Base-by-base conservation (phyloP, 2,888 invertebrate species). In the Chelonus formosanus region DNA sequence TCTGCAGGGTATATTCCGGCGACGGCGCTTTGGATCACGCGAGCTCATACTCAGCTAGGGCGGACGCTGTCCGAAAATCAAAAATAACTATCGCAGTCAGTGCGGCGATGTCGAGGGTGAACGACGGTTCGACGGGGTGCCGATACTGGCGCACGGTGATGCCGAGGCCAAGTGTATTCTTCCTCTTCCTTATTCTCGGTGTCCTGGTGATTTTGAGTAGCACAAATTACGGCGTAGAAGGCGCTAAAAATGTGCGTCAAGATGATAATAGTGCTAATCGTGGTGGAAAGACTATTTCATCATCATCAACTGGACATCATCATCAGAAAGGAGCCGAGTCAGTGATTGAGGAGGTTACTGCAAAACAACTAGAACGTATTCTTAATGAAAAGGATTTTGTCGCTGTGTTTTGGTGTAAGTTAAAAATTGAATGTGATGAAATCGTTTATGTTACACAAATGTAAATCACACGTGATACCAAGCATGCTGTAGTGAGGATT, bases 401-500 rank as follows among this genome's bases (percentile, higher is more conserved):
- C 85, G 95, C 95, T 85, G 95, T 95, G 86, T 95, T 93, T 88
- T 96, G 95, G 94, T 96, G 95, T 96, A 92, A 95, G 95, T 94
- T 88, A 40, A 40, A 5, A 54, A 6, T 63, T 62, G 34, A 10
- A 31, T n/a, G 32, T 40, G 32, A 48, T 3, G 35, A 10, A 20
- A 8, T 47, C 45, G 32, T n/a, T 40, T 4, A n/a, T 35, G 20
- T 2, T 44, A 10, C 43, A 40, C 45, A 34, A 35, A 32, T 52
- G 6, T 58, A 47, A n/a, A 40, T 10, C 32, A 34, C 10, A 58
- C 32, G 40, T 50, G 50, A 48, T 50, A 40, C 40, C 54, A 40
- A 56, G 10, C 48, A 45, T 53, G 43, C 32, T 20, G 20, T 20
- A 36, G 35, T 45, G 35, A 34, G n/a, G 35, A 40, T 55, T 36